Conservation (phyloP, 2,888 invertebrate genomes). For the Spisula subtruncata region DNA sequence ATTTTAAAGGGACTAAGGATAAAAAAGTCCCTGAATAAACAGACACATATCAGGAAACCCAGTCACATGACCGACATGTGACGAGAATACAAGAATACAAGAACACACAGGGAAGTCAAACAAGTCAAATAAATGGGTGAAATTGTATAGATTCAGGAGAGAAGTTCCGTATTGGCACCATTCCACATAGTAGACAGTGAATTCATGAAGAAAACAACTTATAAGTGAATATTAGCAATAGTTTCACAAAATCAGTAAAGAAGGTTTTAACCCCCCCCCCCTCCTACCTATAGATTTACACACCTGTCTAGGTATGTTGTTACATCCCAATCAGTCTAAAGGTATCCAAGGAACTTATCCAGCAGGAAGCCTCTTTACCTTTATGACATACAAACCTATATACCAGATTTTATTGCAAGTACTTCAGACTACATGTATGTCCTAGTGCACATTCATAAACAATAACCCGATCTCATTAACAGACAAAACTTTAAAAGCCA, state of each 20-base stretch:
- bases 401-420: too few relatives aligned
- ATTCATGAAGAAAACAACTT: constrained; percentile 7
- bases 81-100: too few relatives aligned
- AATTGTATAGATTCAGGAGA: background rate
- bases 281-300: background rate
- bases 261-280: background rate
- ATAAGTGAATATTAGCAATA: constrained; percentile 5
- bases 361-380: too few relatives aligned
- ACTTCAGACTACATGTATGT: too few relatives aligned
- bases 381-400: too few relatives aligned
- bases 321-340: background rate
- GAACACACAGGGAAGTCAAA: too few relatives aligned
- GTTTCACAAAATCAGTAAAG: constrained; percentile 1
- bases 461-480: background rate
- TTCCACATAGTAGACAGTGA: background rate
- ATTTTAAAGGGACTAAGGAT: too few relatives aligned
- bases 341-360: too few relatives aligned
- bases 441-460: constrained; percentile 1
- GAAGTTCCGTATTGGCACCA: background rate
- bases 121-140: background rate
- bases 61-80: too few relatives aligned
- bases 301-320: background rate
- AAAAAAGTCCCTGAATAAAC: too few relatives aligned
- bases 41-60: too few relatives aligned
- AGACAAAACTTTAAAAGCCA: too few relatives aligned